Conservation (phyloP, 92 coral and sea anemone species). For the Palythoa caribaeorum region DNA sequence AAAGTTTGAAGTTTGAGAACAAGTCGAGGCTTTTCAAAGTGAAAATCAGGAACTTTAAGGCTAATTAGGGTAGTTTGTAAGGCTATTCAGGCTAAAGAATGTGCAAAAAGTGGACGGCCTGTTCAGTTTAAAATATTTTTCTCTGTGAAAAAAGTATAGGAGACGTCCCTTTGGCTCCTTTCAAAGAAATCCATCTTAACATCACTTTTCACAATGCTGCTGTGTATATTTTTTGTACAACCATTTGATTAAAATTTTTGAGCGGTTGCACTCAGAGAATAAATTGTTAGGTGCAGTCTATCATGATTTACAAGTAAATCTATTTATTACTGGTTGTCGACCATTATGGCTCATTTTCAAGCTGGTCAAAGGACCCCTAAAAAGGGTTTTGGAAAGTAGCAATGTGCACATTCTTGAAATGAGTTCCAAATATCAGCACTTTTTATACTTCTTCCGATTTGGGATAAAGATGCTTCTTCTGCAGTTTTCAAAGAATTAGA, state of each 20-base stretch:
- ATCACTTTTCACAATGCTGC: too few relatives aligned
- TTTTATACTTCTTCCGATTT: too few relatives aligned
- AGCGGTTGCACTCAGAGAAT: constrained; percentile 22
- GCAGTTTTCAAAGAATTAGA: too few relatives aligned
- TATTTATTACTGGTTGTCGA: constrained; percentile 17
- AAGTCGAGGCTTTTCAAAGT: constrained; percentile 23
- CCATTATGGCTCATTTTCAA: constrained; percentile 24
- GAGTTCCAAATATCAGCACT: background rate
- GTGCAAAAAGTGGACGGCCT: constrained; percentile 34
- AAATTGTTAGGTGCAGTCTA: constrained; percentile 9
- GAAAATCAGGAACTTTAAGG: constrained; percentile 32
- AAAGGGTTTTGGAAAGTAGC: constrained; percentile 12
- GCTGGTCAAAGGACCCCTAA: constrained; percentile 21
- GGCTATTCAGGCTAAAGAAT: constrained; percentile 32
- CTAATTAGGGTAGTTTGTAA: constrained; percentile 32
- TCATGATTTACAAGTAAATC: constrained; percentile 11
- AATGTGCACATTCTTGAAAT: constrained; percentile 28
- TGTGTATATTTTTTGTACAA: constrained; percentile 17
- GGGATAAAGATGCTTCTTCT: too few relatives aligned
- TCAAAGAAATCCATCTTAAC: too few relatives aligned
- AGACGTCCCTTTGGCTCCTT: too few relatives aligned
- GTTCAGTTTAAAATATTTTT: constrained; percentile 16
- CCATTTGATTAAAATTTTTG: constrained; percentile 7
- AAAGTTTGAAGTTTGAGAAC: constrained; percentile 22
- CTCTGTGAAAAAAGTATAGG: too few relatives aligned